Conservation (phyloP, 2,797 vertebrate genomes). For the Coccyzus lansbergi region DNA sequence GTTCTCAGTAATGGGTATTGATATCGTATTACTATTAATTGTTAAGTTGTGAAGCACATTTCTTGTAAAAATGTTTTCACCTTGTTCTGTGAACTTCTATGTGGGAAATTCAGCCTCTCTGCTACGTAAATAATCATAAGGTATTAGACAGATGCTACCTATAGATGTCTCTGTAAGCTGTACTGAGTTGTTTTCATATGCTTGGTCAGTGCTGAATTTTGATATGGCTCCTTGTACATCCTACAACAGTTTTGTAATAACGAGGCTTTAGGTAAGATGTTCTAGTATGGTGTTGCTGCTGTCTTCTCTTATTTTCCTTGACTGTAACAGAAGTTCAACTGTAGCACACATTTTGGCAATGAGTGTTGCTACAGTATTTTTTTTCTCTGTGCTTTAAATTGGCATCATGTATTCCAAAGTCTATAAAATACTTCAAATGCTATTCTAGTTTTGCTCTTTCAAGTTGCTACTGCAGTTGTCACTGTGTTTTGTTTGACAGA, state of each 20-base stretch:
- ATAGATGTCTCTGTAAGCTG: slow-evolving; percentile 52
- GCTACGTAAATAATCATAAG: slow-evolving; percentile 47
- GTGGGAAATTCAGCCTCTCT: slow-evolving; percentile 56
- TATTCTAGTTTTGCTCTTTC: background rate
- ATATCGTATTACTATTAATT: background rate
- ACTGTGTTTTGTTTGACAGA: background rate
- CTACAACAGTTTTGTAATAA: background rate
- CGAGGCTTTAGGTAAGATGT: background rate
- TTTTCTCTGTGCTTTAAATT: background rate
- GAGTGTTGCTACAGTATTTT: background rate
- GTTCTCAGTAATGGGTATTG: background rate
- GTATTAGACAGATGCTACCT: slow-evolving; percentile 12
- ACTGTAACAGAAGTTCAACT: background rate
- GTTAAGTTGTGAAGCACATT: slow-evolving; percentile 28
- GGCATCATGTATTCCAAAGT: background rate
- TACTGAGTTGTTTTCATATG: background rate
- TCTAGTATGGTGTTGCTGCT: background rate
- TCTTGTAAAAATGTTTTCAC: slow-evolving; percentile 31
- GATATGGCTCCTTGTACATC: background rate
- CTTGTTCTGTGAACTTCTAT: slow-evolving; percentile 31
- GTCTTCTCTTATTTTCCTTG: background rate
- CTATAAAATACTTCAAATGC: background rate
- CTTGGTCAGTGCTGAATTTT: background rate
- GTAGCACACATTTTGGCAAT: background rate
- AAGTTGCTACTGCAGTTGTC: background rate